Evolutionary conservation across 2,888 invertebrate genomes (phyloP).

Genomic region (Brachyopa scutellaris): DNA sequence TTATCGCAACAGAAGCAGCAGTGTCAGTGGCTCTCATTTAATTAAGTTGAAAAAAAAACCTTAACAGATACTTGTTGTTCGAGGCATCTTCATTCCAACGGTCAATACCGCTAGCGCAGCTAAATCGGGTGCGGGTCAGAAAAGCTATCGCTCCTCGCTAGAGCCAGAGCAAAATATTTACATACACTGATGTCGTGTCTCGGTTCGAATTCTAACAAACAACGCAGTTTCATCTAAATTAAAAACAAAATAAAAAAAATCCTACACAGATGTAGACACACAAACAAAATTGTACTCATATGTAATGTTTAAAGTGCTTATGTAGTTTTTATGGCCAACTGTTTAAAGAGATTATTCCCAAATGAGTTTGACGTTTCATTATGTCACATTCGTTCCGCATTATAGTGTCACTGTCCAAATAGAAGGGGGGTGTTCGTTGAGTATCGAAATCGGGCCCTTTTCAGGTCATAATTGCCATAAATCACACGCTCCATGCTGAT

Average conservation of each 20-base stretch:
- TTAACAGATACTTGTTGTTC: constrained; percentile 31
- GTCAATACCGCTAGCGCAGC: constrained; percentile 26
- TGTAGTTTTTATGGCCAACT: constrained; percentile 8
- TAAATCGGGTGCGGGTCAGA: constrained; percentile 59
- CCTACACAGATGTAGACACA: too few species aligned
- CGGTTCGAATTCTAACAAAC: neutral
- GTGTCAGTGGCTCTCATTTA: constrained; percentile 19
- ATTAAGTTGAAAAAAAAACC: constrained; percentile 21
- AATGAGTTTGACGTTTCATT: constrained; percentile 35
- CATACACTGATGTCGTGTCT: constrained; percentile 2
- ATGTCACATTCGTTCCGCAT: constrained; percentile 1
- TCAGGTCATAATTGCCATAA: constrained; percentile 32
- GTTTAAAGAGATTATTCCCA: constrained; percentile 11
- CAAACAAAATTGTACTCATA: too few species aligned
- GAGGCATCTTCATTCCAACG: constrained; percentile 37
- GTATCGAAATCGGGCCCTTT: neutral
- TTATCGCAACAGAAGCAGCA: constrained; percentile 55
- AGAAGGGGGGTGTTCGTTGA: neutral
- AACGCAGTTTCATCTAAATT: constrained; percentile 5
- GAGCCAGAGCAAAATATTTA: constrained; percentile 28
- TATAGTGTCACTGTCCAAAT: neutral
- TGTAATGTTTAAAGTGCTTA: neutral
- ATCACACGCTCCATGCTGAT: constrained; percentile 46
- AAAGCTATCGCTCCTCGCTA: constrained; percentile 44
- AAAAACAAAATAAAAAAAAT: neutral